A percentile compares a stretch with the other conserved stretches of the same genome.
These are phyloP conservation scores for Odontophorus gujanensis DNA, from an alignment of 2,113 vertebrate species.

Conservation along the genomic window DNA sequence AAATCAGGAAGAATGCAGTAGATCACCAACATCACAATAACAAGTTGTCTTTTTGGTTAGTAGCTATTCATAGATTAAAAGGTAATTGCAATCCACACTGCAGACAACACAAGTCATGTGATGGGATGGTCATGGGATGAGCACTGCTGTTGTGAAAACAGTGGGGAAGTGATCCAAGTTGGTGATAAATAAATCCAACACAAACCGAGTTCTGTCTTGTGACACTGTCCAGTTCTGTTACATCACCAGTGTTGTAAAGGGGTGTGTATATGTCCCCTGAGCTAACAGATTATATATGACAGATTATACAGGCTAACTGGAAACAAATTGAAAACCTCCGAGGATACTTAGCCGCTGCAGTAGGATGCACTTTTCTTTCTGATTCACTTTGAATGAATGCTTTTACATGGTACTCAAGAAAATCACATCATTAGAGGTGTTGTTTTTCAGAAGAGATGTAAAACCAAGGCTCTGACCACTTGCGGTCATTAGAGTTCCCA, in stretches of 20 bases:
- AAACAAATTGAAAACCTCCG: not conserved
- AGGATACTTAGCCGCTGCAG: not conserved
- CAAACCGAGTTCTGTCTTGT: not conserved
- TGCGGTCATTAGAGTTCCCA: not conserved
- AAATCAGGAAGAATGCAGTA: not conserved
- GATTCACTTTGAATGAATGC: not conserved
- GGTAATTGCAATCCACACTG: not conserved
- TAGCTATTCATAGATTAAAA: not conserved
- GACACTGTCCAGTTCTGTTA: not conserved
- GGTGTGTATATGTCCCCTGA: not conserved
- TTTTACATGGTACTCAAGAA: not conserved
- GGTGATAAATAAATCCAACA: not conserved
- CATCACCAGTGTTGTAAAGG: not conserved
- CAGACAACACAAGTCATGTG: not conserved
- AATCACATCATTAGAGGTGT: not conserved
- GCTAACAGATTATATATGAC: not conserved
- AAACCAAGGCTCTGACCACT: not conserved
- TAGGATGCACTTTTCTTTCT: not conserved
- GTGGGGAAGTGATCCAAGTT: not conserved
- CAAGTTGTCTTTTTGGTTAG: not conserved
- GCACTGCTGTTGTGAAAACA: not conserved
- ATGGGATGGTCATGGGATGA: not conserved
- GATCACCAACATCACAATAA: not conserved
- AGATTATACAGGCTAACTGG: not conserved
- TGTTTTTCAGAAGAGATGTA: not conserved